Conservation (phyloP, 2,113 vertebrate genomes). For the Fregata magnificens region DNA sequence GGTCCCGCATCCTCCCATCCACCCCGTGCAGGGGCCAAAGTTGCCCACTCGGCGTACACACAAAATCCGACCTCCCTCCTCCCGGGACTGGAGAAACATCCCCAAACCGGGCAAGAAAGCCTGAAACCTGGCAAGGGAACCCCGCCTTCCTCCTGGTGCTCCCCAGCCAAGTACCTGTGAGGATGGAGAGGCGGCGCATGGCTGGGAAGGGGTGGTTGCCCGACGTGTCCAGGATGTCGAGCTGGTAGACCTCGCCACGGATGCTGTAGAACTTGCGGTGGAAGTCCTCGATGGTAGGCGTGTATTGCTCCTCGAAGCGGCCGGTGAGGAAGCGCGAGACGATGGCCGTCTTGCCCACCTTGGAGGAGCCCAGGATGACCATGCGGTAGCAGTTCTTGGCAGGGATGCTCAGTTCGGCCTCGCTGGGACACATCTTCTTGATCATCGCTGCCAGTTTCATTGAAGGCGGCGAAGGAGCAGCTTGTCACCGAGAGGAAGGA, state of each 20-base stretch:
- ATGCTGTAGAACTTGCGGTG: slow-evolving; percentile 99
- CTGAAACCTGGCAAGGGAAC: neutral
- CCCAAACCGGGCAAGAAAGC: neutral
- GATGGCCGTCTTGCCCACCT: slow-evolving; percentile 97
- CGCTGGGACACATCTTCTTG: slow-evolving; percentile 92
- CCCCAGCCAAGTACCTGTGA: slow-evolving; percentile 83
- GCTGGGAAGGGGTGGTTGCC: slow-evolving; percentile 97
- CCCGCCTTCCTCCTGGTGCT: neutral
- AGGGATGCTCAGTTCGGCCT: slow-evolving; percentile 89
- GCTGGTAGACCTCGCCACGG: slow-evolving; percentile 93
- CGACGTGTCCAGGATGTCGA: slow-evolving; percentile 95
- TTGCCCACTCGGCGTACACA: neutral
- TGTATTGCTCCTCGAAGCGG: slow-evolving; percentile 95
- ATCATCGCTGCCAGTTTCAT: slow-evolving; percentile 87
- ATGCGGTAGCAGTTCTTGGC: slow-evolving; percentile 97
- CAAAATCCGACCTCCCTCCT: neutral
- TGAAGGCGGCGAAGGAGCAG: neutral
- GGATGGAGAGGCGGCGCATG: slow-evolving; percentile 95
- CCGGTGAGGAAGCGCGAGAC: slow-evolving; percentile 95
- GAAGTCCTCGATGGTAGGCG: slow-evolving; percentile 97
- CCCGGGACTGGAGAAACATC: neutral
- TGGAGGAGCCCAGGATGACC: slow-evolving; percentile 97
- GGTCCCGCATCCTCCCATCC: neutral
- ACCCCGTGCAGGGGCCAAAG: neutral
- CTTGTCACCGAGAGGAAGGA: neutral